These are phyloP conservation scores for Leuctra nigra DNA, from an alignment of 2,888 invertebrate genomes.

Conservation along the genomic window DNA sequence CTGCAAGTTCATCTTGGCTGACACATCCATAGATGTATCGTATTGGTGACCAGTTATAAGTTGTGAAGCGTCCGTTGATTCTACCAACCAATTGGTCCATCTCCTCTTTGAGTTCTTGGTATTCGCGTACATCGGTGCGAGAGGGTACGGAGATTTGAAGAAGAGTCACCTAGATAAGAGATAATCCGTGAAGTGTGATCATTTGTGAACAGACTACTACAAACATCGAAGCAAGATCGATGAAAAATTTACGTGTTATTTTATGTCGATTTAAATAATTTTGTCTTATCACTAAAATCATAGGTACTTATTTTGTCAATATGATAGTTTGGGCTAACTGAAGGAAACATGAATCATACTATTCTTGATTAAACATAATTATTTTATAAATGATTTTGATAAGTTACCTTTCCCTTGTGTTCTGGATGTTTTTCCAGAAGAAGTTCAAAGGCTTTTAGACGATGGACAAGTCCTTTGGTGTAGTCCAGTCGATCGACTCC, in stretches of 20 bases:
- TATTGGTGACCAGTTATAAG: slow-evolving; percentile 89
- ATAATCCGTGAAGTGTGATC: no score
- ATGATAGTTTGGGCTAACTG: no score
- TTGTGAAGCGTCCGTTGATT: slow-evolving; percentile 84
- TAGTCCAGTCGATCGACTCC: slow-evolving; percentile 88
- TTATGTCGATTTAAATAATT: no score
- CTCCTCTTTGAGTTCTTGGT: slow-evolving; percentile 83
- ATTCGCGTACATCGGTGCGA: slow-evolving; percentile 83
- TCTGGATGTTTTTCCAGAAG: slow-evolving; percentile 77
- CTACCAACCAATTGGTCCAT: slow-evolving; percentile 84
- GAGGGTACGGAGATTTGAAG: slow-evolving; percentile 85
- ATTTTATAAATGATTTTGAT: no score
- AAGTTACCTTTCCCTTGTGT: slow-evolving; percentile 66
- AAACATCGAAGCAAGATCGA: no score
- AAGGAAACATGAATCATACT: no score
- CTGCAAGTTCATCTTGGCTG: slow-evolving; percentile 77
- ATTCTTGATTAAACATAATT: no score
- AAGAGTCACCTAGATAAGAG: slow-evolving; percentile 46
- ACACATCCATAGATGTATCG: slow-evolving; percentile 84
- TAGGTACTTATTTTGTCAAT: no score
- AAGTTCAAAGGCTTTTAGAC: slow-evolving; percentile 74
- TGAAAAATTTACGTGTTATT: no score
- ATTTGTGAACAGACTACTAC: no score
- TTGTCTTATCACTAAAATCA: no score
- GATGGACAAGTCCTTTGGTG: slow-evolving; percentile 82